phyloP scores from a whole-genome alignment of 2,888 invertebrate species.

The Himalopsyche tibetana region DNA sequence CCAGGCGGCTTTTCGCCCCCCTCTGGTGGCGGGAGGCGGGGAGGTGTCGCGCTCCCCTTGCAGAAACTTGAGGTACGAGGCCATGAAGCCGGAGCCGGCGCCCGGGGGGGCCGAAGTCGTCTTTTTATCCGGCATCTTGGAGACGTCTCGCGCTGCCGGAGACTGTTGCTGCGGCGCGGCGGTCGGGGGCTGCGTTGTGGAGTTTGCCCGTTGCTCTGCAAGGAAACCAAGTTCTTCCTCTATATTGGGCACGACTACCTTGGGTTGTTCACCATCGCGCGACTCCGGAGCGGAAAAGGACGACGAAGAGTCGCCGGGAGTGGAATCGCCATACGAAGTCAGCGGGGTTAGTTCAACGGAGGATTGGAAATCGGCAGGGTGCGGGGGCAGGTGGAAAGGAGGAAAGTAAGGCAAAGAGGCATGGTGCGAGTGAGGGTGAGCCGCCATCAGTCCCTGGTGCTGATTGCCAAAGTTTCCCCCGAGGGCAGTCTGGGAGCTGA shows the following conservation, averaged over 20 bases:
- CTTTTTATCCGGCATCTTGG: constrained; percentile 80
- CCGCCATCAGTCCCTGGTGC: constrained; percentile 81
- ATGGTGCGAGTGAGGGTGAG: constrained; percentile 80
- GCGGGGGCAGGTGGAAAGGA: constrained; percentile 84
- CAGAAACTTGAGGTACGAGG: constrained; percentile 90
- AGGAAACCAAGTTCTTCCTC: constrained; percentile 92
- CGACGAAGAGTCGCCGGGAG: constrained; percentile 78
- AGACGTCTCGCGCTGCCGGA: constrained; percentile 73
- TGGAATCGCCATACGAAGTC: constrained; percentile 77
- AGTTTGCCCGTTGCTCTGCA: constrained; percentile 79
- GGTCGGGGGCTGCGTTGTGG: constrained; percentile 76
- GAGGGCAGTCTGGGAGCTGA: constrained; percentile 78
- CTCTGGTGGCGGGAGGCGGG: constrained; percentile 84
- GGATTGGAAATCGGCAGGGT: constrained; percentile 81
- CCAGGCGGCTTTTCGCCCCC: constrained; percentile 83
- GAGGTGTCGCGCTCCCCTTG: constrained; percentile 90
- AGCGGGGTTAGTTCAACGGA: constrained; percentile 82
- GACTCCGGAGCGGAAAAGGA: constrained; percentile 74
- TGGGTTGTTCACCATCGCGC: constrained; percentile 84
- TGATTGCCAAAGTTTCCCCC: constrained; percentile 78
- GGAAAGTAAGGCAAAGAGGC: constrained; percentile 86
- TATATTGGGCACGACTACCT: constrained; percentile 92
- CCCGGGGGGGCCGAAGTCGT: constrained; percentile 78
- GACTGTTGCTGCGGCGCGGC: constrained; percentile 71
- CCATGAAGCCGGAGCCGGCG: constrained; percentile 88